A percentile compares a stretch with the other conserved stretches of the same genome.
These are phyloP conservation scores for Drosophila pruinosa DNA, from an alignment of 1,140 invertebrate species.

Conservation along the genomic window DNA sequence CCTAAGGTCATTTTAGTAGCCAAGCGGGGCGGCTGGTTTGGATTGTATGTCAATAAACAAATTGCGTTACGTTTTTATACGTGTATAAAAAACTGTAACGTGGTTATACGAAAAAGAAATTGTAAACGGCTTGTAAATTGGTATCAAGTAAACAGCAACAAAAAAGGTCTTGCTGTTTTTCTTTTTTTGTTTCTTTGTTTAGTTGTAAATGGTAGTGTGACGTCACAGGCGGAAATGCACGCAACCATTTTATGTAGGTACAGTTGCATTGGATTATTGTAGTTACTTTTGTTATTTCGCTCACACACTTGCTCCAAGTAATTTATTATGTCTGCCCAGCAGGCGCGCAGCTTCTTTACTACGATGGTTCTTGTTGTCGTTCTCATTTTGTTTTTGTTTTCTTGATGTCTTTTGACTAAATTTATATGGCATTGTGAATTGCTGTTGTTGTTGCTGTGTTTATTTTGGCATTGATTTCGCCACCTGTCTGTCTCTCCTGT, in stretches of 20 bases:
- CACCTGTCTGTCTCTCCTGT: slow-evolving; percentile 30
- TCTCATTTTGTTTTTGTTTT: slow-evolving; percentile 24
- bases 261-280: slow-evolving; percentile 63
- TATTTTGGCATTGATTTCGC: slow-evolving; percentile 29
- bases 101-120: slow-evolving; percentile 20
- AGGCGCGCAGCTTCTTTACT: slow-evolving; percentile 34
- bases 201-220: slow-evolving; percentile 72
- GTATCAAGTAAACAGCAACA: slow-evolving; percentile 56
- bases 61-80: slow-evolving; percentile 22
- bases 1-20: slow-evolving; percentile 35
- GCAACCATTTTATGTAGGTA: slow-evolving; percentile 35
- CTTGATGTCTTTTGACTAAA: slow-evolving; percentile 43
- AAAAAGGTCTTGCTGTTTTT: slow-evolving; percentile 27
- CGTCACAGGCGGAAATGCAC: slow-evolving; percentile 62
- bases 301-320: slow-evolving; percentile 31
- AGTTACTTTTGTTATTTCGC: slow-evolving; percentile 19
- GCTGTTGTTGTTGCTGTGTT: slow-evolving; percentile 29
- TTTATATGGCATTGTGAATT: slow-evolving; percentile 70
- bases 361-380: slow-evolving; percentile 10
- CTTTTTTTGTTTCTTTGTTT: slow-evolving; percentile 8
- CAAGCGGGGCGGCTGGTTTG: slow-evolving; percentile 39
- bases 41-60: slow-evolving; percentile 46
- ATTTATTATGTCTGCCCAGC: slow-evolving; percentile 14
- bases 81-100: slow-evolving; percentile 22
- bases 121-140: slow-evolving; percentile 60